A percentile compares a stretch with the other conserved stretches of the same genome.
These are phyloP conservation scores for Heliconius hermathena DNA, from an alignment of 1,140 invertebrate species.

Conservation along the genomic window DNA sequence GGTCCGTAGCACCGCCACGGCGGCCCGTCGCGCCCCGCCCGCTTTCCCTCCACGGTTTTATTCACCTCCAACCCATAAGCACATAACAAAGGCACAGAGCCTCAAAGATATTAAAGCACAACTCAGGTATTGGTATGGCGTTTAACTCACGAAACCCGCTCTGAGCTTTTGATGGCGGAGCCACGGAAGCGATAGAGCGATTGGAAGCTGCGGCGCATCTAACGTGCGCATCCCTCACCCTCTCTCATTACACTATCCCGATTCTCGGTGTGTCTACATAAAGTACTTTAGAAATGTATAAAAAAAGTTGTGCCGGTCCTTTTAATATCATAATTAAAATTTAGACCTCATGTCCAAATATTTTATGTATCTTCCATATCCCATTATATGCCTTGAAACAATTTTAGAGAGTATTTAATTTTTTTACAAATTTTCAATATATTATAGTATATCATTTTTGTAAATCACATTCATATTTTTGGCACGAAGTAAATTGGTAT, in stretches of 20 bases:
- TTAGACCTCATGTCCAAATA: too few species aligned
- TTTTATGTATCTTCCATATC: too few species aligned
- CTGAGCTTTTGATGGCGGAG: slow-evolving; percentile 65
- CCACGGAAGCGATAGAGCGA: slow-evolving; percentile 56
- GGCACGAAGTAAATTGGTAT: too few species aligned
- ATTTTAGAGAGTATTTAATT: too few species aligned
- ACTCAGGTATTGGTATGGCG: slow-evolving; percentile 50
- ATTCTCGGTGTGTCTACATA: slow-evolving; percentile 24
- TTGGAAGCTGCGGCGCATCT: slow-evolving; percentile 76
- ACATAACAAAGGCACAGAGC: slow-evolving; percentile 59
- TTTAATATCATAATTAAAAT: background rate
- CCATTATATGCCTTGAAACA: too few species aligned
- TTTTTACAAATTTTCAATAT: too few species aligned
- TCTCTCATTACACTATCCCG: slow-evolving; percentile 44
- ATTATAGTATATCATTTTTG: too few species aligned
- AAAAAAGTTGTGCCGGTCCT: background rate
- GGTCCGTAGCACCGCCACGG: slow-evolving; percentile 83
- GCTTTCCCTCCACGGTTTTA: slow-evolving; percentile 75
- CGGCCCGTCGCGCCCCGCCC: slow-evolving; percentile 69
- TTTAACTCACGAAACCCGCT: slow-evolving; percentile 55
- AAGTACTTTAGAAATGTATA: background rate
- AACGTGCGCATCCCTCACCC: slow-evolving; percentile 67
- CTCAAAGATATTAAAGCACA: slow-evolving; percentile 50
- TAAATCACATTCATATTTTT: too few species aligned
- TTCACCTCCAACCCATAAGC: slow-evolving; percentile 69